phyloP scores from a whole-genome alignment of 64 coral and sea anemone genomes.

The Montipora efflorescens region DNA sequence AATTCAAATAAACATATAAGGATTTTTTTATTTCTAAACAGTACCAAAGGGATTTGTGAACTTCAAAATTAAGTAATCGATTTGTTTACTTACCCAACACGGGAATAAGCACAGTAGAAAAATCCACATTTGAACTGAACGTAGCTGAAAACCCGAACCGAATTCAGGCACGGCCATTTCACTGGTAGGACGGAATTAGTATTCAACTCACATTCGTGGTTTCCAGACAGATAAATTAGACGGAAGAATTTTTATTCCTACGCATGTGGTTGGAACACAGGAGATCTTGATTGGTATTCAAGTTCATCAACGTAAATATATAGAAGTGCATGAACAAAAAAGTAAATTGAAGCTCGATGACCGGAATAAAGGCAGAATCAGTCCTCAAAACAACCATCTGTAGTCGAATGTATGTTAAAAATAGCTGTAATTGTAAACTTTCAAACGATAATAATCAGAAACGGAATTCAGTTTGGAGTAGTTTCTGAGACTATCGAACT shows the following conservation, averaged over 20 bases:
- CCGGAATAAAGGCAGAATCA: constrained; percentile 4
- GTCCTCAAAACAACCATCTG: neutral
- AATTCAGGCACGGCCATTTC: neutral
- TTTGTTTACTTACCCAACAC: constrained; percentile 21
- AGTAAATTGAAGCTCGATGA: neutral
- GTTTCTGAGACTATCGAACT: neutral
- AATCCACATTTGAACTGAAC: neutral
- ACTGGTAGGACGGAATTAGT: neutral
- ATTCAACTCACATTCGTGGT: neutral
- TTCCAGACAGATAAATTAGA: neutral
- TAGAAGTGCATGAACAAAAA: neutral
- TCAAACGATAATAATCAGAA: neutral
- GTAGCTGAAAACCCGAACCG: neutral
- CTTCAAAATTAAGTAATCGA: neutral
- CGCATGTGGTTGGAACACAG: neutral
- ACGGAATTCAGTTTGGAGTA: neutral
- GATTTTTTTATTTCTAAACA: neutral
- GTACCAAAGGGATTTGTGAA: constrained; percentile 2
- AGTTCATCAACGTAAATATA: constrained; percentile 15
- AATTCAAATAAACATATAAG: neutral
- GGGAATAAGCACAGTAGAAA: neutral
- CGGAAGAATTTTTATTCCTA: neutral
- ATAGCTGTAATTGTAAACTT: constrained; percentile 8
- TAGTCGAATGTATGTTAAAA: neutral
- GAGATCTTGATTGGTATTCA: neutral